Conservation (phyloP, 2,113 vertebrate genomes). For the Raja brachyura region DNA sequence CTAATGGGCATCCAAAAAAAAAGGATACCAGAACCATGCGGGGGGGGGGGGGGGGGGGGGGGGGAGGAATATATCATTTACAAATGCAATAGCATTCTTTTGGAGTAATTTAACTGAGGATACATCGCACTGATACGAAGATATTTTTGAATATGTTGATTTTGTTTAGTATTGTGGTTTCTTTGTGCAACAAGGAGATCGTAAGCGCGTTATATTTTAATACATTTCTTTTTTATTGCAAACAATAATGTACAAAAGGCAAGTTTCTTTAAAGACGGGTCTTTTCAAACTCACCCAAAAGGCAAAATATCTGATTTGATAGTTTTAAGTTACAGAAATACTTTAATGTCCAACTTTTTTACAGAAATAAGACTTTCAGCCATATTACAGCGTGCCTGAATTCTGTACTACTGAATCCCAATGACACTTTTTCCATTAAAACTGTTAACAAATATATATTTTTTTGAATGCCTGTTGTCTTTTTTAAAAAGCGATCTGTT, state of each 20-base stretch:
- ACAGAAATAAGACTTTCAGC: slow-evolving; percentile 36
- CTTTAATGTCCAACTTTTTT: slow-evolving; percentile 38
- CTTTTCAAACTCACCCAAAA: slow-evolving; percentile 35
- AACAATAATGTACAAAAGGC: slow-evolving; percentile 38
- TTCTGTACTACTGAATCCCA: slow-evolving; percentile 37
- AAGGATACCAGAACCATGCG: background rate
- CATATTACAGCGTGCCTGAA: slow-evolving; percentile 34
- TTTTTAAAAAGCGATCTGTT: slow-evolving; percentile 38
- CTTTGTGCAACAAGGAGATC: background rate
- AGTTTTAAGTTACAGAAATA: slow-evolving; percentile 39
- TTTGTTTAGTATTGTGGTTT: background rate
- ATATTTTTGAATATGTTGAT: background rate
- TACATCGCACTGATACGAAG: background rate
- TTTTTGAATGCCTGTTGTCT: slow-evolving; percentile 38
- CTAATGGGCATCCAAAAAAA: background rate
- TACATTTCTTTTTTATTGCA: slow-evolving; percentile 38
- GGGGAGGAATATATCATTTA: background rate
- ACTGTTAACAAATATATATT: slow-evolving; percentile 38
- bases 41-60: background rate
- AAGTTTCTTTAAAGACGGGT: slow-evolving; percentile 37
- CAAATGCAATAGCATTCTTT: background rate
- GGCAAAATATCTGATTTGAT: slow-evolving; percentile 39
- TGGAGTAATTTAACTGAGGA: background rate
- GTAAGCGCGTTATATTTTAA: slow-evolving; percentile 24
- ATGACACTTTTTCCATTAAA: slow-evolving; percentile 33